Percentiles rank a stretch among this genome's conserved stretches.
These are phyloP conservation scores for Coptotermes formosanus DNA, from an alignment of 1,140 invertebrate genomes.

Conservation along the genomic window DNA sequence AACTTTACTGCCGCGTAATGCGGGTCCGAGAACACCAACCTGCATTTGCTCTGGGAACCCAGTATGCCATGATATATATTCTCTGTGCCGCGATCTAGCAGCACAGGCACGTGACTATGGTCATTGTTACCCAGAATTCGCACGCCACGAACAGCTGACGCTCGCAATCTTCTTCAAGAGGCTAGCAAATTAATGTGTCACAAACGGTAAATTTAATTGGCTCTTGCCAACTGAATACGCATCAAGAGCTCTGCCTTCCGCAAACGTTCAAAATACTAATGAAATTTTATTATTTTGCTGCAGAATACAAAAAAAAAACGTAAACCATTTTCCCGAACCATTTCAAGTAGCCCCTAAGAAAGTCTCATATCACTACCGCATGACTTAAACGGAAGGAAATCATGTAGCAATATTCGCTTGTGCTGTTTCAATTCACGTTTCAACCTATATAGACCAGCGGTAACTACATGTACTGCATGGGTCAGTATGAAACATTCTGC, in stretches of 20 bases:
- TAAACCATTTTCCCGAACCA: constrained; percentile 2
- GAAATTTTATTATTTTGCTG: not conserved
- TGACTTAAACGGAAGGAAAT: too few relatives aligned
- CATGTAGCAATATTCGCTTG: too few relatives aligned
- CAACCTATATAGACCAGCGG: too few relatives aligned
- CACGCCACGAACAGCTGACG: constrained; percentile 5
- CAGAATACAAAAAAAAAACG: not conserved
- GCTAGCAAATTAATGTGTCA: constrained; percentile 16
- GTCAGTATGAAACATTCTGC: too few relatives aligned
- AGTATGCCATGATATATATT: not conserved
- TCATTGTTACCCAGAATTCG: constrained; percentile 12
- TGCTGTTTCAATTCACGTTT: too few relatives aligned
- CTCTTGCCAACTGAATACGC: not conserved
- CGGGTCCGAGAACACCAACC: not conserved
- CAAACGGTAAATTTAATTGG: constrained; percentile 12
- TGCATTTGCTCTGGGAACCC: not conserved
- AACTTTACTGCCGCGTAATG: too few relatives aligned
- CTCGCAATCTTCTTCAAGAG: constrained; percentile 4
- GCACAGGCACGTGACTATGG: not conserved
- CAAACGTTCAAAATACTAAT: constrained; percentile 1
- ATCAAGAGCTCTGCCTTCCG: not conserved
- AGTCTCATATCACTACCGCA: not conserved
- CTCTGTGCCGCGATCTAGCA: not conserved
- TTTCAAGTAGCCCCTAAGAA: not conserved
- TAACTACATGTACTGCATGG: too few relatives aligned